These are phyloP conservation scores for Leucoma salicis DNA, from an alignment of 2,888 invertebrate species.

Conservation along the genomic window DNA sequence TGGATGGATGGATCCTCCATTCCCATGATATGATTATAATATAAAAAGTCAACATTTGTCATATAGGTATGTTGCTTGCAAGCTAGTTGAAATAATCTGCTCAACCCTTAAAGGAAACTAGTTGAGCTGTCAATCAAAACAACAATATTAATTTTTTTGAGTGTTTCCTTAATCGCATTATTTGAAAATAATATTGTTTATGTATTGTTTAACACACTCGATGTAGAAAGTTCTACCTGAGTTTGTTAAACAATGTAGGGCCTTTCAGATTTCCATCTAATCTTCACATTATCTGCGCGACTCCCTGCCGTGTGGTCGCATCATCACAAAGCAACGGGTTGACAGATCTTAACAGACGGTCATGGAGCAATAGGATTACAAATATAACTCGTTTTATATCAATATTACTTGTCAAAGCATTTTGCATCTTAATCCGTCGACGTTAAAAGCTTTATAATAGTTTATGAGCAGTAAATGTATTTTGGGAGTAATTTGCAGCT, in stretches of 20 bases:
- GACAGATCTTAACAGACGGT: conserved; percentile 74
- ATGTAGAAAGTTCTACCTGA: conserved; percentile 60
- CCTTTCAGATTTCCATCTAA: conserved; percentile 76
- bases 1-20: too few species aligned
- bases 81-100: not conserved
- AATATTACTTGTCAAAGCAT: conserved; percentile 45
- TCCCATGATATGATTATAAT: too few species aligned
- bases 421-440: conserved; percentile 44
- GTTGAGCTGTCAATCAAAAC: conserved; percentile 49
- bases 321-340: conserved; percentile 79
- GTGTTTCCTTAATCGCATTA: conserved; percentile 65
- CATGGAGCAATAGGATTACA: conserved; percentile 72
- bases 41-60: too few species aligned
- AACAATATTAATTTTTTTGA: conserved; percentile 49
- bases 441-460: conserved; percentile 17
- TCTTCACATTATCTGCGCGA: conserved; percentile 71
- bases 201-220: conserved; percentile 71
- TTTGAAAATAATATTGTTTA: conserved; percentile 73
- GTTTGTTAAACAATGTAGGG: conserved; percentile 71
- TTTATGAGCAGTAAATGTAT: conserved; percentile 40
- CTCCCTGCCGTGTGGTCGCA: conserved; percentile 69
- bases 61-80: too few species aligned
- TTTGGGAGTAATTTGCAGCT: conserved; percentile 52
- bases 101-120: conserved; percentile 37
- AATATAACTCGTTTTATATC: conserved; percentile 56